These are phyloP conservation scores for Bilobella aurantiaca DNA, from an alignment of 1,140 invertebrate genomes.

Conservation along the genomic window DNA sequence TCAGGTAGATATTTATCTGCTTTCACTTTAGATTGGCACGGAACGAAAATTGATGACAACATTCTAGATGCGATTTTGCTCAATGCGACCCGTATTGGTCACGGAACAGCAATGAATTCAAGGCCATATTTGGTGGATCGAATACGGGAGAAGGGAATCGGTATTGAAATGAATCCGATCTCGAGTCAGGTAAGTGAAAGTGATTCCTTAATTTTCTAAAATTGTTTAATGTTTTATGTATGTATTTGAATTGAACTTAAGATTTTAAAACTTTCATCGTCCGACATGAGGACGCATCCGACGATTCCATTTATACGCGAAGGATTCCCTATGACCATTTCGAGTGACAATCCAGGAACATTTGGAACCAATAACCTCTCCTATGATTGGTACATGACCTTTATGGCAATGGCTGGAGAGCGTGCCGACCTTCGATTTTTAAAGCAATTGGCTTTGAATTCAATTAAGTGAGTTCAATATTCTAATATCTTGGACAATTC, in stretches of 20 bases:
- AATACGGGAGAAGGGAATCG: conserved; percentile 52
- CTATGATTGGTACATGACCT: conserved; percentile 72
- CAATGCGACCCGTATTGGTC: conserved; percentile 57
- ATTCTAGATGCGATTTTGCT: conserved; percentile 67
- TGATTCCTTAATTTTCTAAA: too few species aligned
- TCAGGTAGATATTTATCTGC: background rate
- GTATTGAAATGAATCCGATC: conserved; percentile 70
- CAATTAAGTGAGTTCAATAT: conserved; percentile 48
- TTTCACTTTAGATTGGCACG: conserved; percentile 51
- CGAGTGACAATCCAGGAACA: conserved; percentile 64
- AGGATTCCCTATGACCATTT: conserved; percentile 50
- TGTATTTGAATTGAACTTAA: too few species aligned
- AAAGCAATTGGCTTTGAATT: conserved; percentile 68
- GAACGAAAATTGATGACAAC: conserved; percentile 50
- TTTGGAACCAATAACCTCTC: conserved; percentile 63
- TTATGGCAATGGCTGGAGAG: conserved; percentile 61
- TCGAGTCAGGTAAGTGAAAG: conserved; percentile 49
- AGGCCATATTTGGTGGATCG: conserved; percentile 58
- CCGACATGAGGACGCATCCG: conserved; percentile 70
- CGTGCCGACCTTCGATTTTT: conserved; percentile 58
- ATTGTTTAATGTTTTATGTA: conserved; percentile 41
- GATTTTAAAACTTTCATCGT: conserved; percentile 57
- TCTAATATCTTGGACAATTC: background rate
- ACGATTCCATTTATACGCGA: conserved; percentile 52
- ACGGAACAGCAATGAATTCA: conserved; percentile 60